phyloP scores from a whole-genome alignment of 2,797 vertebrate species.

The Zalophus californianus region DNA sequence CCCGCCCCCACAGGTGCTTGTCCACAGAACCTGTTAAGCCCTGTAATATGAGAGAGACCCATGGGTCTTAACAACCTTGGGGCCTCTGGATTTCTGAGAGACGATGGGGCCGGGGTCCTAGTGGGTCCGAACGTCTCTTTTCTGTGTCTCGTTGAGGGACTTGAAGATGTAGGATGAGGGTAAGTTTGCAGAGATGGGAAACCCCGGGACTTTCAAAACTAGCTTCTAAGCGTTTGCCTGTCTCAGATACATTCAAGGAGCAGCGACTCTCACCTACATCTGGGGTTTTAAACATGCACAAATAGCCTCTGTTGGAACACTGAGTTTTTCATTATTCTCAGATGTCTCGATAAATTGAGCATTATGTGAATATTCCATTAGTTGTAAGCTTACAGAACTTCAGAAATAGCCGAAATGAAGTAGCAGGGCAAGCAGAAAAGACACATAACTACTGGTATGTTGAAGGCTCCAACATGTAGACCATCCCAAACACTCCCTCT shows the following conservation, averaged over 20 bases:
- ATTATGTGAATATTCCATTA: neutral
- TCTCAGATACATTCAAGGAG: neutral
- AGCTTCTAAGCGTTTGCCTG: neutral
- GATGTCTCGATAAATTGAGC: neutral
- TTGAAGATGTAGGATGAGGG: neutral
- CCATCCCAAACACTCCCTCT: neutral
- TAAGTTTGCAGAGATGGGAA: neutral
- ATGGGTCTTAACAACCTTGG: neutral
- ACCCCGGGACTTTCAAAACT: neutral
- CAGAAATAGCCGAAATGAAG: neutral
- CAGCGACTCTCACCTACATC: neutral
- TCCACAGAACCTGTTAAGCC: neutral
- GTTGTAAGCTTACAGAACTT: neutral
- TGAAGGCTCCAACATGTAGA: neutral
- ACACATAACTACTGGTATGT: neutral
- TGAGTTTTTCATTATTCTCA: neutral
- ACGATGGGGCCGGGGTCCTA: neutral
- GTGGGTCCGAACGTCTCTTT: accelerated
- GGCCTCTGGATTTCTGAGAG: neutral
- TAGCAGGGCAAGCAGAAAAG: neutral
- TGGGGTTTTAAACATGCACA: neutral
- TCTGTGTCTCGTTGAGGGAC: neutral
- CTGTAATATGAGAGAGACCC: accelerated
- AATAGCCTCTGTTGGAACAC: neutral
- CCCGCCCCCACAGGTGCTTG: neutral